A percentile compares a stretch with the other conserved stretches of the same genome.
Conservation (phyloP, 1,140 invertebrate species). For the Eulimnadia texana region DNA sequence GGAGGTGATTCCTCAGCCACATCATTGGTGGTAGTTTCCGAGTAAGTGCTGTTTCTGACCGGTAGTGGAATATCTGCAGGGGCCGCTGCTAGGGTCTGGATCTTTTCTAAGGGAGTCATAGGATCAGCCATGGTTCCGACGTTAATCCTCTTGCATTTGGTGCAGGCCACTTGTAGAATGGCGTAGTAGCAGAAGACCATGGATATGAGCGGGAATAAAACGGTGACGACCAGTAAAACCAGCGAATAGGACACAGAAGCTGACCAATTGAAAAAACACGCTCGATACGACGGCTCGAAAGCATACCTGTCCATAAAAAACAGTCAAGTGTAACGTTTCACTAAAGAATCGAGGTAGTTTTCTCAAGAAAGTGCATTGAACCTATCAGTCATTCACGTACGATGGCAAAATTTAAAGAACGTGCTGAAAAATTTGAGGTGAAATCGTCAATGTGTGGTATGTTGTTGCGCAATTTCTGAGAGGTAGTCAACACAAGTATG, state of each 20-base stretch:
- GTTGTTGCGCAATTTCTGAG: too few relatives aligned
- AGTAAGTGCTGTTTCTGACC: neutral
- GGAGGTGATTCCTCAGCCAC: neutral
- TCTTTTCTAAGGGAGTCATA: slow-evolving; percentile 5
- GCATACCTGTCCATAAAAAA: slow-evolving; percentile 9
- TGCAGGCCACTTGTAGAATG: slow-evolving; percentile 19
- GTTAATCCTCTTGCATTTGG: slow-evolving; percentile 18
- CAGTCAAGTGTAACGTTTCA: too few relatives aligned
- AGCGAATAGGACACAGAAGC: slow-evolving; percentile 12
- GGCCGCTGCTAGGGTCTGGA: slow-evolving; percentile 5
- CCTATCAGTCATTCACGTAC: too few relatives aligned
- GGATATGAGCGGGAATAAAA: slow-evolving; percentile 12
- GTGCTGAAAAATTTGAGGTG: too few relatives aligned
- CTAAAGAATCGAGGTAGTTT: too few relatives aligned
- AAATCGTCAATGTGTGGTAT: too few relatives aligned
- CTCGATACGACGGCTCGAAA: neutral
- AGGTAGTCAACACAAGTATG: too few relatives aligned
- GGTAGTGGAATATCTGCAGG: neutral
- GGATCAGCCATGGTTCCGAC: slow-evolving; percentile 4
- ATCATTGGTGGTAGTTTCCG: neutral
- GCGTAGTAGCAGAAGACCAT: slow-evolving; percentile 18
- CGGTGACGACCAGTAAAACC: slow-evolving; percentile 7
- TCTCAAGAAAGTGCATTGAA: too few relatives aligned
- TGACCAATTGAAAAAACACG: slow-evolving; percentile 16
- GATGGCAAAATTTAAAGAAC: too few relatives aligned